These are phyloP conservation scores for Cabera pusaria DNA, from an alignment of 2,888 invertebrate genomes.

Conservation along the genomic window DNA sequence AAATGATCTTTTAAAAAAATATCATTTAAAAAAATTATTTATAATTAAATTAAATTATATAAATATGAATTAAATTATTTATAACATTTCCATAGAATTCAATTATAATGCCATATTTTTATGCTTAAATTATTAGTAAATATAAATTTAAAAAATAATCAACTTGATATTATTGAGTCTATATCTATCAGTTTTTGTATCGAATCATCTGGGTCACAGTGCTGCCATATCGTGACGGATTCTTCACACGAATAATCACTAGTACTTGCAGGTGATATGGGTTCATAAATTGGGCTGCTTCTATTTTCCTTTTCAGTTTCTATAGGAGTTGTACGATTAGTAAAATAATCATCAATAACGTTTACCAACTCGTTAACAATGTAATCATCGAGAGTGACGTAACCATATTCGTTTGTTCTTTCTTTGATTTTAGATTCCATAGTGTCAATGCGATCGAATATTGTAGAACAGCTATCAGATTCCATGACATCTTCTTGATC, in stretches of 20 bases:
- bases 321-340: constrained; percentile 16
- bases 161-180: constrained; percentile 29
- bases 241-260: constrained; percentile 34
- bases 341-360: constrained; percentile 45
- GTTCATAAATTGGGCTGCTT: constrained; percentile 47
- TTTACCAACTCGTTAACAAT: constrained; percentile 44
- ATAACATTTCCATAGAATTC: no score
- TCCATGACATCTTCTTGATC: constrained; percentile 16
- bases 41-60: no score
- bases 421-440: constrained; percentile 49
- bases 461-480: constrained; percentile 14
- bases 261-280: constrained; percentile 56
- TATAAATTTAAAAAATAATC: no score
- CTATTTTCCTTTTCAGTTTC: constrained; percentile 14
- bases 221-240: constrained; percentile 34
- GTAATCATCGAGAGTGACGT: constrained; percentile 51
- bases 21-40: no score
- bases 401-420: constrained; percentile 50
- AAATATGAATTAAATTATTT: no score
- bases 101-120: no score
- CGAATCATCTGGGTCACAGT: constrained; percentile 35
- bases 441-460: constrained; percentile 36
- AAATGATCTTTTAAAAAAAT: no score
- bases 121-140: no score
- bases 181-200: constrained; percentile 41